phyloP scores from a whole-genome alignment of 2,797 vertebrate species.

The Leptoclinus maculatus region DNA sequence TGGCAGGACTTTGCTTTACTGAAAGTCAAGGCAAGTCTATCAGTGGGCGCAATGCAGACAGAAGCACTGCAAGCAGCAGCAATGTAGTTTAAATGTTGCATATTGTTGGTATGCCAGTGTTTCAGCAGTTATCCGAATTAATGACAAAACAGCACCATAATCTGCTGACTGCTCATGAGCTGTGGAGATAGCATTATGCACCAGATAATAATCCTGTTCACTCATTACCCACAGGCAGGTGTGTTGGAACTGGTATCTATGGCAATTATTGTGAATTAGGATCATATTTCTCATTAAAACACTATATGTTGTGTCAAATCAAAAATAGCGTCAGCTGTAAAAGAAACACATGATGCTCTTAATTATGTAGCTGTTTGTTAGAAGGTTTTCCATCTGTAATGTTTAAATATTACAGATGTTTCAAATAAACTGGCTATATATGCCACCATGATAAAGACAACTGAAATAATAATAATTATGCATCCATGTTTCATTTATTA shows the following conservation, averaged over 20 bases:
- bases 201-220: constrained; percentile 66
- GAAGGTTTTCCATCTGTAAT: not conserved
- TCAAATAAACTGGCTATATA: not conserved
- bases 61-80: constrained; percentile 23
- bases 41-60: constrained; percentile 13
- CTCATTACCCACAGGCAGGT: constrained; percentile 48
- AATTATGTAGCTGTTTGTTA: constrained; percentile 12
- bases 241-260: constrained; percentile 44
- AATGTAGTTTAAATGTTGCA: constrained; percentile 23
- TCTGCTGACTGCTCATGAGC: constrained; percentile 75
- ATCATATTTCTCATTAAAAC: constrained; percentile 57
- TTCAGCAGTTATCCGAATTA: constrained; percentile 50
- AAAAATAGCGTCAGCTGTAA: constrained; percentile 28
- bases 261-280: constrained; percentile 59
- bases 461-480: constrained; percentile 4
- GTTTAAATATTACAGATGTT: constrained; percentile 14
- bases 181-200: constrained; percentile 63
- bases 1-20: constrained; percentile 19
- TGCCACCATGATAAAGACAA: not conserved
- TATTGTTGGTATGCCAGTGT: constrained; percentile 33
- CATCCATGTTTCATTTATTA: constrained; percentile 27
- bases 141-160: constrained; percentile 59
- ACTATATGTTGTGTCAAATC: constrained; percentile 42
- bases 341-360: constrained; percentile 19
- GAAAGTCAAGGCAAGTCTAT: constrained; percentile 32